Base-by-base conservation (phyloP, 2,113 vertebrate genomes). In the Ammospiza caudacuta region DNA sequence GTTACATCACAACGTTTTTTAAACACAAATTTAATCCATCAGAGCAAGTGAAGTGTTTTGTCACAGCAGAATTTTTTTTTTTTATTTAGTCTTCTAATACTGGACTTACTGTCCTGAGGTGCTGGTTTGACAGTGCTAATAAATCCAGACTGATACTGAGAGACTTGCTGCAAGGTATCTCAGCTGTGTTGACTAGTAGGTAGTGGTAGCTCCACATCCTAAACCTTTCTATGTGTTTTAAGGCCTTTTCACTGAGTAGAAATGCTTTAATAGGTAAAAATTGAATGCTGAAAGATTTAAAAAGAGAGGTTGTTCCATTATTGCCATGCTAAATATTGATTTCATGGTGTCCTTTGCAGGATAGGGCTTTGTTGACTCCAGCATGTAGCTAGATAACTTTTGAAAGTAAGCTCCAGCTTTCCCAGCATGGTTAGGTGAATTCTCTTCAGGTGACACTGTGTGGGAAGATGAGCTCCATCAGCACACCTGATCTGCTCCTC, bases 341-440 rank as follows among this genome's bases (percentile, higher is more conserved):
- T 79, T 66, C 2, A 2, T 37, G 3, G 33, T 39, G 13, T 79
- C 27, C 9, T 90, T 63, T 43, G 15, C 28, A 41, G 64, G 24
- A 31, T 5, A 23, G 18, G 14, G 3, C 25, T 92, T 72, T 82
- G 39, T 55, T 81, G 6, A 6, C 5, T 20, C 29, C 4, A 87
- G 0, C 17, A 7, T 27, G 54, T 21, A 59, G n/a, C 15, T 70
- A 15, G 33, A 18, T 44, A 52, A 33, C 21, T 64, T 84, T 25
- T 54, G 21, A 55, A 67, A 46, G 29, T 24, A 15, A 75, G 29
- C 15, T 74, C 20, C 2, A 37, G 11, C 17, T 72, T 82, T 86
- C n/a, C 18, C 23, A 19, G 43, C 0, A 0, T 55, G 7, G 2
- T 44, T 47, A 37, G 55, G 41, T 57, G 6, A 13, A 41, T 87